These are phyloP conservation scores for Odontomyia ornata DNA, from an alignment of 2,888 invertebrate genomes.

Conservation along the genomic window DNA sequence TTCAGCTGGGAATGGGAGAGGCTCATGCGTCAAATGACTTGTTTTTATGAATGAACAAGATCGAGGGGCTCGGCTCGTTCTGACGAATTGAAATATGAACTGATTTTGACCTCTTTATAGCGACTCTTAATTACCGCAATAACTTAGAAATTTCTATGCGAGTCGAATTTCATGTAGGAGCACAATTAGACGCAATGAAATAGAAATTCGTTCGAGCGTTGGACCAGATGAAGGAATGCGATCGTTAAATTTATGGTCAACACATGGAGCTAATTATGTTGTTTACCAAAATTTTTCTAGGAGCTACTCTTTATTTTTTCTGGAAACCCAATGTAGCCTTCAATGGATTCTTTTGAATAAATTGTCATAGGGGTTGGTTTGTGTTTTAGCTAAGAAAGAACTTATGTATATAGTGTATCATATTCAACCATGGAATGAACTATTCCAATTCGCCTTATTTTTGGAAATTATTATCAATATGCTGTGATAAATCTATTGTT, in stretches of 20 bases:
- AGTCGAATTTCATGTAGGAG: neutral
- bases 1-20: neutral
- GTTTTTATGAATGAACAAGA: constrained; percentile 30
- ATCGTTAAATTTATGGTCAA: too few relatives aligned
- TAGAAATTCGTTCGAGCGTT: neutral
- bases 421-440: too few relatives aligned
- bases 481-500: too few relatives aligned
- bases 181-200: neutral
- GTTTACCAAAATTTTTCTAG: neutral
- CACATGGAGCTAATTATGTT: neutral
- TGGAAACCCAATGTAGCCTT: too few relatives aligned
- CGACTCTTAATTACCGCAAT: neutral
- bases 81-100: constrained; percentile 7
- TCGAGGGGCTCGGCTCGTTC: constrained; percentile 30
- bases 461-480: too few relatives aligned
- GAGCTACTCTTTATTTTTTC: neutral
- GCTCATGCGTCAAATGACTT: constrained; percentile 17
- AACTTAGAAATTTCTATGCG: neutral
- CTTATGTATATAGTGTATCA: too few relatives aligned
- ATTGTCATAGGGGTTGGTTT: too few relatives aligned
- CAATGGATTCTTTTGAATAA: too few relatives aligned
- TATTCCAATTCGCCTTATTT: too few relatives aligned
- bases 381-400: too few relatives aligned
- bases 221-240: neutral
- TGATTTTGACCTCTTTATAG: constrained; percentile 33